Evolutionary conservation across 2,888 invertebrate species (phyloP).

Genomic region (Sarcophaga rosellei): DNA sequence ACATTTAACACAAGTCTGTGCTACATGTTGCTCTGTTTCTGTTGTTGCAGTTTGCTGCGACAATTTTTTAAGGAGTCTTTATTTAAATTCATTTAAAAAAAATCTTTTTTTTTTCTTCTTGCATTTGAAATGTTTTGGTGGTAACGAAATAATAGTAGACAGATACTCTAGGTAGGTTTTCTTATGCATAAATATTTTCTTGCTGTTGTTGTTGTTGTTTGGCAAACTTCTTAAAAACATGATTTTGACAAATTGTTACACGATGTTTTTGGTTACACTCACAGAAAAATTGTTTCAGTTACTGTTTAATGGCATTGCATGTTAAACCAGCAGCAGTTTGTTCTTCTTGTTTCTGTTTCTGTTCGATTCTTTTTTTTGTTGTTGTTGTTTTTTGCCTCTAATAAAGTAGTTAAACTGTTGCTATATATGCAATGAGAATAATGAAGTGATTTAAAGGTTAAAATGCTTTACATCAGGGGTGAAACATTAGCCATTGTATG

Average conservation of each 20-base stretch:
- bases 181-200: not conserved
- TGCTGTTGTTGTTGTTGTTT: constrained; percentile 19
- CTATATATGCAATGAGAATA: not conserved
- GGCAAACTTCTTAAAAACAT: constrained; percentile 66
- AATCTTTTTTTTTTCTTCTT: not conserved
- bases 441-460: constrained; percentile 1
- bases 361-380: too few relatives aligned
- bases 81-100: constrained; percentile 37
- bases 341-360: not conserved
- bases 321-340: constrained; percentile 43
- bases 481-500: not conserved
- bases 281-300: constrained; percentile 44
- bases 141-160: constrained; percentile 65
- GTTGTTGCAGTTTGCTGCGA: constrained; percentile 57
- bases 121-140: constrained; percentile 30
- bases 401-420: not conserved
- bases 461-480: constrained; percentile 9
- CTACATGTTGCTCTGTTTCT: constrained; percentile 60
- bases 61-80: constrained; percentile 59
- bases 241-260: constrained; percentile 76
- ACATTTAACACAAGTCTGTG: constrained; percentile 65
- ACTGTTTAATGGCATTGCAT: constrained; percentile 39
- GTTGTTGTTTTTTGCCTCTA: not conserved
- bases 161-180: constrained; percentile 50
- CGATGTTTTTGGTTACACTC: constrained; percentile 70